Percentiles rank a stretch among this genome's conserved stretches.
Conservation (phyloP, 2,888 invertebrate genomes). For the Halictus quadricinctus region DNA sequence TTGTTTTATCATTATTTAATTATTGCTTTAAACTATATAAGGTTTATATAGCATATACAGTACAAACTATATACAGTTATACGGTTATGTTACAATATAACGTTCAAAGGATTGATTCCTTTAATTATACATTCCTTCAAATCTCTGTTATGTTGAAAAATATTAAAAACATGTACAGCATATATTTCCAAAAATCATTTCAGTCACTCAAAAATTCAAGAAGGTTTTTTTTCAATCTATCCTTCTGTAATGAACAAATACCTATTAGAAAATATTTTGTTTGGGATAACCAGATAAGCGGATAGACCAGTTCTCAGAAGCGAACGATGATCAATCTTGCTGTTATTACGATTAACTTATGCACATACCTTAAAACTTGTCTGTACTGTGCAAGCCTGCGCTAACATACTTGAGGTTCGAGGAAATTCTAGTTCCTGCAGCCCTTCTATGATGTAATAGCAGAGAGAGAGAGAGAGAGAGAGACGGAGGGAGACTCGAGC, state of each 20-base stretch:
- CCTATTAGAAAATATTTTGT: not conserved
- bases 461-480: not conserved
- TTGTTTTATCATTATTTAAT: too few species aligned
- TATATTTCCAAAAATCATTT: not conserved
- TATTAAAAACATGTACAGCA: too few species aligned
- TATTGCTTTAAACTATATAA: too few species aligned
- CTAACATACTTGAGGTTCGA: not conserved
- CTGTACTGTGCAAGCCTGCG: not conserved
- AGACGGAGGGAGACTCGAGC: not conserved
- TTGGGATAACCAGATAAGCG: not conserved
- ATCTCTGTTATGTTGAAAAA: too few species aligned
- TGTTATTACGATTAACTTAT: not conserved
- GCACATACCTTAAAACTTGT: not conserved
- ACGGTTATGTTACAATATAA: too few species aligned
- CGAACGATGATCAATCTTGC: not conserved
- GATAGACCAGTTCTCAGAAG: not conserved
- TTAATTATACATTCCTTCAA: too few species aligned
- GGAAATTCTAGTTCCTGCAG: constrained; percentile 1
- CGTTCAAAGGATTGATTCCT: too few species aligned
- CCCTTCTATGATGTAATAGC: not conserved
- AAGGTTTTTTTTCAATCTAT: not conserved
- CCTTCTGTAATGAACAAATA: not conserved
- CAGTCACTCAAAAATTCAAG: not conserved
- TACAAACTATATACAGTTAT: too few species aligned
- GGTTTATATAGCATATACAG: too few species aligned